Conservation (phyloP, 2,113 vertebrate genomes). For the Hipposideros armiger region DNA sequence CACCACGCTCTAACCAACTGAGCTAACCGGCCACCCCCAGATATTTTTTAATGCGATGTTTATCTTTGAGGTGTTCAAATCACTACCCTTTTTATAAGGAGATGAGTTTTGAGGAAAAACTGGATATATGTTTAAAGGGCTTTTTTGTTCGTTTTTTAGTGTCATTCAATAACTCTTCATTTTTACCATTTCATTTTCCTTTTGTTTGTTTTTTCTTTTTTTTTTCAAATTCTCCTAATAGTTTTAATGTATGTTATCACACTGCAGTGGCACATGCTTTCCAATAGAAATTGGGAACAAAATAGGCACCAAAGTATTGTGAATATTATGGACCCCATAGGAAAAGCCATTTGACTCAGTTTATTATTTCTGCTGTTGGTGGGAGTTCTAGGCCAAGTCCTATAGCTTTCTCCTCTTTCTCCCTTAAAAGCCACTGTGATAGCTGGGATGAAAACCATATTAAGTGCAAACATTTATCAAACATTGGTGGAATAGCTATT, state of each 20-base stretch:
- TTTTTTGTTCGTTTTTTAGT: not conserved
- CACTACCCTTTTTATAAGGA: not conserved
- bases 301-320: not conserved
- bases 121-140: not conserved
- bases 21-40: not conserved
- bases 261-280: not conserved
- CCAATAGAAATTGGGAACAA: not conserved
- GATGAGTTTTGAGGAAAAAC: slow-evolving; percentile 44
- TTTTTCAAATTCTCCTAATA: not conserved
- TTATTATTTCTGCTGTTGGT: not conserved
- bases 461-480: not conserved
- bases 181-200: not conserved
- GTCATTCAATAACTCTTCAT: not conserved
- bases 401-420: not conserved
- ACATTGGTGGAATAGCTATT: not conserved
- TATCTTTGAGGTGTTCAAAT: not conserved
- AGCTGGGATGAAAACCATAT: not conserved
- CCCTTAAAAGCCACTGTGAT: not conserved
- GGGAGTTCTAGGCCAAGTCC: not conserved
- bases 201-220: not conserved
- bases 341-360: not conserved
- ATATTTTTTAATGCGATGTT: not conserved
- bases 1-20: too few species aligned
- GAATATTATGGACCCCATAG: not conserved
- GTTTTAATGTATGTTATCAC: not conserved